Evolutionary conservation across 2,113 vertebrate genomes (phyloP).

Genomic region (Seriola dumerili): DNA sequence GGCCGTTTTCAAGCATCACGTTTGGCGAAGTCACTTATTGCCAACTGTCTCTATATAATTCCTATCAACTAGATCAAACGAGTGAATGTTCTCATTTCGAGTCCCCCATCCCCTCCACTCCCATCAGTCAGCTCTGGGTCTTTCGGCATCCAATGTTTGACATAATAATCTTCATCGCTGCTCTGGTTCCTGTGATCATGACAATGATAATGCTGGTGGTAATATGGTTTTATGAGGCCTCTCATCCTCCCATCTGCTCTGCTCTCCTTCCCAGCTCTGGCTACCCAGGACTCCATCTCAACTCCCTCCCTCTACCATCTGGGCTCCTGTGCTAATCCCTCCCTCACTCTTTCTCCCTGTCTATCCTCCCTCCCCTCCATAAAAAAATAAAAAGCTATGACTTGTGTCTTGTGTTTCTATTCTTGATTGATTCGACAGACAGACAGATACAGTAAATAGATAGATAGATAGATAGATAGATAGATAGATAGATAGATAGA

Average conservation of each 20-base stretch:
- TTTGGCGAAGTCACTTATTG: conserved; percentile 19
- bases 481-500: neutral
- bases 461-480: neutral
- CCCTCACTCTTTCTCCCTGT: conserved; percentile 46
- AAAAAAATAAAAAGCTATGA: neutral
- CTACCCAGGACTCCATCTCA: conserved; percentile 67
- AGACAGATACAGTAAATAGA: neutral
- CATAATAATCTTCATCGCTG: conserved; percentile 73
- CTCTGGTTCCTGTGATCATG: conserved; percentile 72
- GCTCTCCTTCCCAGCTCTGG: conserved; percentile 60
- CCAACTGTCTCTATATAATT: conserved; percentile 27
- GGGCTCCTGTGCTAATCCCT: conserved; percentile 66
- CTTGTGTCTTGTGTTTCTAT: neutral
- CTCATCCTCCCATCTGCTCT: conserved; percentile 80
- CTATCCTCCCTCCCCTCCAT: conserved; percentile 23
- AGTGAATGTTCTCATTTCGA: conserved; percentile 36
- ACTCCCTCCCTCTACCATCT: conserved; percentile 75
- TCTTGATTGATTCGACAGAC: neutral
- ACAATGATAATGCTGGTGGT: conserved; percentile 75
- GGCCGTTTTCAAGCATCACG: conserved; percentile 4
- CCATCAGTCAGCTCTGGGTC: conserved; percentile 23
- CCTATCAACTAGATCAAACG: conserved; percentile 51
- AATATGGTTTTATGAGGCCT: conserved; percentile 82
- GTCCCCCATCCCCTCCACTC: neutral
- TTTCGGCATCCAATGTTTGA: conserved; percentile 30